Base-by-base conservation (phyloP, 2,888 invertebrate genomes). In the Selenia dentaria region DNA sequence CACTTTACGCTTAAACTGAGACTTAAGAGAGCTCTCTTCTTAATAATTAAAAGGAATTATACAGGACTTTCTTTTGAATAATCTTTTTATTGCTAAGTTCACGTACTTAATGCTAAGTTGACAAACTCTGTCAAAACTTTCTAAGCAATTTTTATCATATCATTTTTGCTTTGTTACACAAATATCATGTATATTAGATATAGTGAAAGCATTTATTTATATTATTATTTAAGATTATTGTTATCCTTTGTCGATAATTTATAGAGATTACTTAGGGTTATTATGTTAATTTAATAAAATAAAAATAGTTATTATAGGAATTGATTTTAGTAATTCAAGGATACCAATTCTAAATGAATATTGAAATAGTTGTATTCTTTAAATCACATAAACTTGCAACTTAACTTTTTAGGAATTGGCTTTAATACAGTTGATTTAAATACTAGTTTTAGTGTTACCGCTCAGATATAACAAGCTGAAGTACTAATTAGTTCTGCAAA, bases 81-180 rank as follows among this genome's bases (percentile, higher is more conserved):
- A 31, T 39, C 13, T 54, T 40, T 34, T 47, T 24, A 44, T 39
- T 14, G 6, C 32, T n/a, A 14, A n/a, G 11, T 38, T 22, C 8
- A 8, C 2, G 8, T 22, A 8, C 16, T 35, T 24, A 22, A 33
- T 28, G 22, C 2, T 29, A 27, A 29, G 31, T 2, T 27, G 2
- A 5, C 12, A 14, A 18, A 24, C 18, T 29, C 26, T 46, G 11
- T 26, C 24, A 27, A 41, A 44, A 47, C 20, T 22, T 33, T 32
- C 1, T 22, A 57, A 55, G 54, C 54, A 57, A 55, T 59, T 51
- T 35, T 25, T 31, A 46, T 37, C 56, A 56, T 56, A 56, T 56
- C 56, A 56, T 54, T 55, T 42, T 56, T 44, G 54, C 48, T 56
- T 56, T 22, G 24, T 56, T 43, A 22, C 31, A 31, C 47, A 29